phyloP scores from a whole-genome alignment of 2,888 invertebrate genomes.

The Adineta ricciae region DNA sequence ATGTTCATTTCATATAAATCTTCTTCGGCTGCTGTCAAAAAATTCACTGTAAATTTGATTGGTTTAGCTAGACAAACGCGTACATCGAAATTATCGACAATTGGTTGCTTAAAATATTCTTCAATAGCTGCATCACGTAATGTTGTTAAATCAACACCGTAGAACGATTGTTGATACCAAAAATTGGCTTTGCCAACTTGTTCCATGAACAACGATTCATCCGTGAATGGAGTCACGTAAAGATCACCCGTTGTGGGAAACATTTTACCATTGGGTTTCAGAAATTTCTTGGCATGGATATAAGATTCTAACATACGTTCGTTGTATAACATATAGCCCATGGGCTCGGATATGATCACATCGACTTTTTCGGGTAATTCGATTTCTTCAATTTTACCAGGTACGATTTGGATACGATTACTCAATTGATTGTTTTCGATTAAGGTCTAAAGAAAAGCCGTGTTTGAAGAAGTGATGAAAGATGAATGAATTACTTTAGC shows the following conservation, averaged over 20 bases:
- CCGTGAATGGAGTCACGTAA: constrained; percentile 92
- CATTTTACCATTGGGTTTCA: constrained; percentile 76
- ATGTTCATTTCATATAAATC: constrained; percentile 90
- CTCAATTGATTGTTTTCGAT: constrained; percentile 78
- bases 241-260: constrained; percentile 90
- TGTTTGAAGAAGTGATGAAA: neutral
- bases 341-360: constrained; percentile 93
- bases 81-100: constrained; percentile 95
- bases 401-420: constrained; percentile 77
- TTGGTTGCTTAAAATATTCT: constrained; percentile 93
- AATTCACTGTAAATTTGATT: constrained; percentile 81
- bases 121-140: constrained; percentile 82
- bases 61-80: constrained; percentile 90
- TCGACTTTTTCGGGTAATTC: constrained; percentile 87
- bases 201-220: constrained; percentile 91
- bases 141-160: constrained; percentile 85
- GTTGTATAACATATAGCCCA: constrained; percentile 99
- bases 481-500: constrained; percentile 58
- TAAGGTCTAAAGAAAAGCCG: constrained; percentile 56
- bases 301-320: constrained; percentile 97
- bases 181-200: constrained; percentile 96
- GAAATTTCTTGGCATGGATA: constrained; percentile 94
- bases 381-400: constrained; percentile 96
- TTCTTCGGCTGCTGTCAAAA: constrained; percentile 76
- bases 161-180: constrained; percentile 95